A percentile compares a stretch with the other conserved stretches of the same genome.
Evolutionary conservation across 2,113 vertebrate genomes (phyloP).

Genomic region (Brienomyrus longianalis): DNA sequence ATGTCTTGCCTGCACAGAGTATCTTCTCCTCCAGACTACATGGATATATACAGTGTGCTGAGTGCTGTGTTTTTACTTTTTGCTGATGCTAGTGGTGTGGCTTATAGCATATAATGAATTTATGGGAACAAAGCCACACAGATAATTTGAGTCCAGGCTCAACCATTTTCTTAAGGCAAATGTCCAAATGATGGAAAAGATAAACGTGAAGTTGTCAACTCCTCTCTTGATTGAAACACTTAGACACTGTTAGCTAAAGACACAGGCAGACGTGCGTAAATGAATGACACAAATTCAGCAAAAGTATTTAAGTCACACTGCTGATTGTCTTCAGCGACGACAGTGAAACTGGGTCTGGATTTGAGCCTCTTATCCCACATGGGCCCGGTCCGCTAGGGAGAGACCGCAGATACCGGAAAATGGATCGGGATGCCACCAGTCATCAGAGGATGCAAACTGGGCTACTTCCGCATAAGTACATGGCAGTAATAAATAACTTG

Average conservation of each 20-base stretch:
- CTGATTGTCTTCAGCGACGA: background rate
- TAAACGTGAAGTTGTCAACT: background rate
- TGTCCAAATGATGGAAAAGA: background rate
- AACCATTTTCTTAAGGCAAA: background rate
- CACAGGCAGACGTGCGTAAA: background rate
- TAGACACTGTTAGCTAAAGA: background rate
- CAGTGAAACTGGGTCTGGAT: background rate
- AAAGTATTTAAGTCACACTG: slow-evolving; percentile 15
- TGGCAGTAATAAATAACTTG: background rate
- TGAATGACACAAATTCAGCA: background rate
- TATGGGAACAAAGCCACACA: background rate
- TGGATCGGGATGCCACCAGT: slow-evolving; percentile 29
- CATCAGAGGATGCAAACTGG: background rate
- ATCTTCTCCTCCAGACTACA: background rate
- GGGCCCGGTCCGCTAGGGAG: slow-evolving; percentile 28
- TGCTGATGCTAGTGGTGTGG: background rate
- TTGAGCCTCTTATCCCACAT: slow-evolving; percentile 42
- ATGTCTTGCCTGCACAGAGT: background rate
- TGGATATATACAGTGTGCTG: background rate
- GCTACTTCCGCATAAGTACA: background rate
- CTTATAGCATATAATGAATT: background rate
- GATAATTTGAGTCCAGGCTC: background rate
- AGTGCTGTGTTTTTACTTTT: background rate
- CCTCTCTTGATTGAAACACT: background rate
- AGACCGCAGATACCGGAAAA: slow-evolving; percentile 43